Conservation (phyloP, 2,113 vertebrate genomes). For the Ariopsis seemanni region DNA sequence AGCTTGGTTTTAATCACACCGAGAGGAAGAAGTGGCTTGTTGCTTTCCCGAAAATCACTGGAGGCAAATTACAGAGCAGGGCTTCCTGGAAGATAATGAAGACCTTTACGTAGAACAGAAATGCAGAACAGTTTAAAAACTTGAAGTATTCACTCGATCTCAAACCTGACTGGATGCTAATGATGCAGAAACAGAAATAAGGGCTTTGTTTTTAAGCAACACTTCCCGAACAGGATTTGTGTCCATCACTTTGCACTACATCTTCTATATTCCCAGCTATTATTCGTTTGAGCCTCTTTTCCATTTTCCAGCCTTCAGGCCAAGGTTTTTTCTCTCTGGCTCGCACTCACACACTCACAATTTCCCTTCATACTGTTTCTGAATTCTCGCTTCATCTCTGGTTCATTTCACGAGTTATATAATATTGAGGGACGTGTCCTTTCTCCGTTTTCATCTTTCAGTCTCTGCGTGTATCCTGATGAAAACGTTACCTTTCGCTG, state of each 20-base stretch:
- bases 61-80: slow-evolving; percentile 47
- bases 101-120: slow-evolving; percentile 52
- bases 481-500: neutral
- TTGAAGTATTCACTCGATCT: neutral
- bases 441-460: neutral
- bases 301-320: slow-evolving; percentile 17
- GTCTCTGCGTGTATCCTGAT: neutral
- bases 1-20: slow-evolving; percentile 61
- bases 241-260: neutral
- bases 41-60: slow-evolving; percentile 59
- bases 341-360: neutral
- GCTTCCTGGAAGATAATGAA: slow-evolving; percentile 59
- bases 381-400: slow-evolving; percentile 20
- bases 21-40: slow-evolving; percentile 53
- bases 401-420: neutral
- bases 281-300: slow-evolving; percentile 6
- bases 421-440: slow-evolving; percentile 10
- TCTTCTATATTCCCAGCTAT: neutral
- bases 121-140: neutral
- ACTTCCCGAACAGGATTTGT: neutral
- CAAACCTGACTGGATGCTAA: neutral
- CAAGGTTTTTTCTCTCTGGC: neutral
- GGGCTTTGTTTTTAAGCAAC: neutral
- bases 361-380: slow-evolving; percentile 16
- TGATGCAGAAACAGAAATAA: neutral